Evolutionary conservation across 2,113 vertebrate species (phyloP), one percentile per base, ranked within the genome.

Genomic region (Andinoacara biseriatus): DNA sequence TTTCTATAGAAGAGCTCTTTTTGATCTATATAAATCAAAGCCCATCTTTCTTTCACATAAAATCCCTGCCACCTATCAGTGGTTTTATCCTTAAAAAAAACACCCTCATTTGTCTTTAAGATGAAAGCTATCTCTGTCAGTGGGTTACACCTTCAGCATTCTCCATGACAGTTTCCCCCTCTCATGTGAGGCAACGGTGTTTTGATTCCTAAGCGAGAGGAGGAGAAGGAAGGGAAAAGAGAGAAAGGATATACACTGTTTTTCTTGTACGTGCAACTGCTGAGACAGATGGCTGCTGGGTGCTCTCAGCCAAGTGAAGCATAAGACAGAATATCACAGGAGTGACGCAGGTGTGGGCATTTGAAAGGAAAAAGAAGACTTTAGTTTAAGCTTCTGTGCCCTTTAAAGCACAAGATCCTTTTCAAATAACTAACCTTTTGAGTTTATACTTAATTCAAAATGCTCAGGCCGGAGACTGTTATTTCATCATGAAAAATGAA

Each of bases 311-410:
- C 78, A 69, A 69, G 33, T 52, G 60, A 62, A 22, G n/a, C 46
- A 65, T n/a, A 54, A 72, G 67, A 54, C 67, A 72, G 67, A 60
- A 86, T 86, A 87, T 83, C 52, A 79, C 83, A 90, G 72, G 17
- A 24, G 40, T 35, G 9, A 40, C 69, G 46, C 63, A 43, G 69
- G 43, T 54, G 76, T 46, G 38, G 74, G 54, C 69, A 58, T 59
- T 74, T 58, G n/a, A 77, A 74, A 67, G 75, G 58, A 35, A 77
- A 59, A 18, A 62, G 52, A 35, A 31, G 63, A 62, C 20, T 63
- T 61, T 26, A 29, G 24, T 82, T 57, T 18, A 49, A 52, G 78
- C 69, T 80, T 38, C 11, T 4, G 49, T 65, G 29, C 13, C 38
- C 15, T 81, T 85, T 79, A 78, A 43, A 17, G 24, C 20, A 26